phyloP scores from a whole-genome alignment of 1,140 invertebrate species.

The Papilio helenus region DNA sequence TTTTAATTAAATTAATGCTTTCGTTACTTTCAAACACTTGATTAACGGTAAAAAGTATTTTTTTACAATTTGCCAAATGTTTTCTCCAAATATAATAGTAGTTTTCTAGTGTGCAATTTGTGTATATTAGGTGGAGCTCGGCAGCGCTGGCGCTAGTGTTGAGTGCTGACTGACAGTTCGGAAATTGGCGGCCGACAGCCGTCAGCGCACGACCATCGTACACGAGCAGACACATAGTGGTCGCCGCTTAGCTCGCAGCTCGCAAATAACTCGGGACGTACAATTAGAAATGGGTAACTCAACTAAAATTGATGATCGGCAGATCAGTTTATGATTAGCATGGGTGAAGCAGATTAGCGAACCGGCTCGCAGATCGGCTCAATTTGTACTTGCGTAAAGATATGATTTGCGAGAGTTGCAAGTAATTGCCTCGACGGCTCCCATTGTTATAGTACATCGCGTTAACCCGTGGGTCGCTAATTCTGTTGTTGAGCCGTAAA shows the following conservation, averaged over 20 bases:
- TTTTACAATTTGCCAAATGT: background rate
- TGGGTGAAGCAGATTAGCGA: no score
- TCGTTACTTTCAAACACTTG: no score
- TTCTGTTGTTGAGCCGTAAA: no score
- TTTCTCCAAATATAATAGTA: background rate
- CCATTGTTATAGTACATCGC: no score
- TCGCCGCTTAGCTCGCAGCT: background rate
- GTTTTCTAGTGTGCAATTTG: background rate
- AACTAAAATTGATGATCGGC: no score
- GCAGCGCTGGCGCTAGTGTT: conserved; percentile 32
- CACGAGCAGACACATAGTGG: background rate
- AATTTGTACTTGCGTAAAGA: no score
- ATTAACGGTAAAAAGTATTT: background rate
- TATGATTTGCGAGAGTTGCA: no score
- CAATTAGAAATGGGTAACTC: no score
- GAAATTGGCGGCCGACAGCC: conserved; percentile 55
- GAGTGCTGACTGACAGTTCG: conserved; percentile 51
- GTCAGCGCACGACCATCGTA: background rate
- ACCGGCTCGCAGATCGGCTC: no score
- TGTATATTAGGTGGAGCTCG: conserved; percentile 43
- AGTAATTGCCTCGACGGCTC: no score
- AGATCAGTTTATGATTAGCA: no score
- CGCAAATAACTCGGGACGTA: background rate
- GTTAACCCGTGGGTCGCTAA: no score
- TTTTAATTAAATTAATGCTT: background rate